phyloP scores from a whole-genome alignment of 2,797 vertebrate genomes.

The Oreonectes daqikongensis region DNA sequence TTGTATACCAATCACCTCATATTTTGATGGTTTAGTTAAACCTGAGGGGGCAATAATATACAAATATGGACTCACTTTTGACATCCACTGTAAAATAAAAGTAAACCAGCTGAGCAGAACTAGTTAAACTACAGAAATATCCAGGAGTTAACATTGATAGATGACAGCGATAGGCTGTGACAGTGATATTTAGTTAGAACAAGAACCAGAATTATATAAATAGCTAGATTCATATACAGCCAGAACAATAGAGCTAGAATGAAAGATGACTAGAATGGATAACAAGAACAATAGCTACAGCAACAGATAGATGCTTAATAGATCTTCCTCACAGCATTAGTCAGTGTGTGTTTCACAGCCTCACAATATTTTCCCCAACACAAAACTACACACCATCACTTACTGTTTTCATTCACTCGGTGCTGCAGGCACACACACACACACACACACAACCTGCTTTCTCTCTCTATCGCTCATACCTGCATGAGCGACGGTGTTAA shows the following conservation, averaged over 20 bases:
- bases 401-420: neutral
- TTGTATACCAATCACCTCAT: no score
- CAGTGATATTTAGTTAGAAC: neutral
- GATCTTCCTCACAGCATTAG: neutral
- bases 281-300: neutral
- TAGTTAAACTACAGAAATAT: no score
- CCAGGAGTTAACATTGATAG: neutral
- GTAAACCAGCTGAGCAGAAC: no score
- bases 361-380: neutral
- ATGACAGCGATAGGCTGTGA: neutral
- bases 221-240: neutral
- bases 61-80: no score
- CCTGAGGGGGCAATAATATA: no score
- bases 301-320: neutral
- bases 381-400: constrained; percentile 17
- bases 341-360: neutral
- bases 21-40: no score
- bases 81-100: no score
- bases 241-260: neutral
- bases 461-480: neutral
- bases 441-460: no score
- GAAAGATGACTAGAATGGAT: neutral
- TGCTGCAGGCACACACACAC: no score
- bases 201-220: constrained; percentile 6
- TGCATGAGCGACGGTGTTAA: constrained; percentile 34